Base-by-base conservation (phyloP, 1,140 invertebrate species). In the Eciton burchellii region DNA sequence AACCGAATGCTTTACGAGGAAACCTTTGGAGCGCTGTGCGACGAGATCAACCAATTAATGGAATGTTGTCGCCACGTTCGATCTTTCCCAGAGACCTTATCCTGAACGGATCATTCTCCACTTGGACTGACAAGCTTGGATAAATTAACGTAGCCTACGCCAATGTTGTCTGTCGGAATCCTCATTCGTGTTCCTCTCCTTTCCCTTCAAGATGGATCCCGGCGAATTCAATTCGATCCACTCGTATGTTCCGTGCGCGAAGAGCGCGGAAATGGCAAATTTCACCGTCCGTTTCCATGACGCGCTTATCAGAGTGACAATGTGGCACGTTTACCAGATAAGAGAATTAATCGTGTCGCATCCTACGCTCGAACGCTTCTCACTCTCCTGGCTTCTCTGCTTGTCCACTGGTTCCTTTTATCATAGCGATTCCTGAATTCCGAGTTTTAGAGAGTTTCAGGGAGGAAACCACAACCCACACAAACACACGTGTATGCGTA, bases 381-480 rank as follows among this genome's bases (percentile, higher is more conserved):
- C 26, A 21, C 35, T 26, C 21, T 11, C 21, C 26, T n/a, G 11
- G 0, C 11, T 68, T 16, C 5, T 16, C 45, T 19, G 0, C 16
- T 14, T 45, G 8, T 52, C 59, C 24, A 29, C 16, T 26, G 65
- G 54, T 12, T 66, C 26, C 24, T 52, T 45, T 81, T 85, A 84
- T 84, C 59, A 52, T 1, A 1, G 11, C 74, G 49, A 70, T 79
- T 79, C 21, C 63, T 29, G 45, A 82, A 85, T 79, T 83, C 29
- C 0, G 16, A 71, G 35, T 65, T 54, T 47, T 3, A 60, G 35
- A 35, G 35, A 35, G 9, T 56, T 29, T 19, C 35, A 89, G 73
- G 70, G 71, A 88, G 77, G 89, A 90, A 87, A 84, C 52, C 24
- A 49, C 79, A 57, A 73, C 84, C 68, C 77, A 87, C 83, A 70